phyloP scores from a whole-genome alignment of 2,888 invertebrate species.

The Rhimphoctona megacephalus region DNA sequence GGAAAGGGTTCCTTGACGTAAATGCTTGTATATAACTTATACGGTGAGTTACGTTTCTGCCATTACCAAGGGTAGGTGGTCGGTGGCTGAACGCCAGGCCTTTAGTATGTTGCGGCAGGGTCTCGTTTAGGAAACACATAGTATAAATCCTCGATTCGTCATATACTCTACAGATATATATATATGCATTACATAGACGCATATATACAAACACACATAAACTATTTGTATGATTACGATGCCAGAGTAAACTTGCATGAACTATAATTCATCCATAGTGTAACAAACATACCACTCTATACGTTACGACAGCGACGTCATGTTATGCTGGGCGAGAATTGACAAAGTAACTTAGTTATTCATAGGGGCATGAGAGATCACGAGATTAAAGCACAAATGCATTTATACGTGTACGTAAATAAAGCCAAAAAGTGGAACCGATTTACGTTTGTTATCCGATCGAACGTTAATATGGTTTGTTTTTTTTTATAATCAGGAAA shows the following conservation, averaged over 20 bases:
- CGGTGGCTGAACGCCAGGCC: constrained; percentile 56
- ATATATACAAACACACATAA: not conserved
- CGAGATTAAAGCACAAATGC: not conserved
- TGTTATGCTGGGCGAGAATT: constrained; percentile 45
- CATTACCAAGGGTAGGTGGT: constrained; percentile 46
- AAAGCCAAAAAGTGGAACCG: not conserved
- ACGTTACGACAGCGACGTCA: constrained; percentile 22
- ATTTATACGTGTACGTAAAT: not conserved
- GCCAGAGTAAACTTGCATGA: constrained; percentile 21
- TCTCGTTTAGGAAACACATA: constrained; percentile 50
- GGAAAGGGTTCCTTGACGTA: not conserved
- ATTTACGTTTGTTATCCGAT: not conserved
- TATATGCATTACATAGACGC: not conserved
- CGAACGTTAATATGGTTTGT: not conserved
- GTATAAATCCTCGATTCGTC: constrained; percentile 52
- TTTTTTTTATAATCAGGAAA: not conserved
- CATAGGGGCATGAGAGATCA: constrained; percentile 14
- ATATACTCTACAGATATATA: not conserved
- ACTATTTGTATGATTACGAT: constrained; percentile 35
- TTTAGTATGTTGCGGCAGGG: constrained; percentile 19
- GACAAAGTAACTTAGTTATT: constrained; percentile 62
- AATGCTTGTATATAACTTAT: constrained; percentile 12
- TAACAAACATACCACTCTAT: constrained; percentile 35
- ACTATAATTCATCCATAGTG: constrained; percentile 58
- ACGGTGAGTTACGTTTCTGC: constrained; percentile 44